Evolutionary conservation across 2,797 vertebrate species (phyloP).

Genomic region (Neostethus bicornis): DNA sequence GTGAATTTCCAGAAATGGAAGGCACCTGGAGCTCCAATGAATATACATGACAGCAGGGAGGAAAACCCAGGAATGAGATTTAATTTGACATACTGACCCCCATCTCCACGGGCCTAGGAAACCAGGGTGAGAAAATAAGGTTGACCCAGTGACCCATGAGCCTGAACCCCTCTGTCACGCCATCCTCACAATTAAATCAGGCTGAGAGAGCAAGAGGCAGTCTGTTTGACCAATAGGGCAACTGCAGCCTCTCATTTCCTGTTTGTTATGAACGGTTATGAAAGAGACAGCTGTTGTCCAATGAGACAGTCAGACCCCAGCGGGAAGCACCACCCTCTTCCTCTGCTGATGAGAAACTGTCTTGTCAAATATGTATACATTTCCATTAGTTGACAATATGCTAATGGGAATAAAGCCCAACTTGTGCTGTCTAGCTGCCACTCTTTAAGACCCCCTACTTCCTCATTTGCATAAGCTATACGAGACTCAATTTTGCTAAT

Average conservation of each 20-base stretch:
- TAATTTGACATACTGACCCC: constrained; percentile 86
- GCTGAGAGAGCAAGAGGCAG: constrained; percentile 59
- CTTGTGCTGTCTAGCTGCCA: constrained; percentile 70
- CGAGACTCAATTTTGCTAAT: constrained; percentile 81
- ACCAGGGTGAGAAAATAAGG: constrained; percentile 84
- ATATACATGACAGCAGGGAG: constrained; percentile 84
- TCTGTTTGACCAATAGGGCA: constrained; percentile 43
- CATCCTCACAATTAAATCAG: constrained; percentile 86
- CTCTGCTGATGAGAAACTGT: constrained; percentile 65
- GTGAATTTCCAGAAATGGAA: constrained; percentile 82
- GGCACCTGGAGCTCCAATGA: constrained; percentile 80
- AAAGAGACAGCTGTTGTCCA: constrained; percentile 44
- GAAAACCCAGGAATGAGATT: constrained; percentile 82
- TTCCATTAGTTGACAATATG: constrained; percentile 78
- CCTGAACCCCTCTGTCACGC: constrained; percentile 80
- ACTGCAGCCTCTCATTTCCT: constrained; percentile 41
- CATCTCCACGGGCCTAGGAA: constrained; percentile 77
- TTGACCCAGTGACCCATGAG: constrained; percentile 80
- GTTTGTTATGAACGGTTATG: constrained; percentile 51
- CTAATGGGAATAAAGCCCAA: constrained; percentile 73
- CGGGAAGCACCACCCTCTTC: constrained; percentile 23
- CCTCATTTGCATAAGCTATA: constrained; percentile 76
- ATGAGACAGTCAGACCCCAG: constrained; percentile 36
- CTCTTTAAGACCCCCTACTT: constrained; percentile 60
- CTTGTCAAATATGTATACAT: constrained; percentile 78